These are phyloP conservation scores for Stratiolaelaps scimitus DNA, from an alignment of 1,140 invertebrate genomes.

Conservation along the genomic window DNA sequence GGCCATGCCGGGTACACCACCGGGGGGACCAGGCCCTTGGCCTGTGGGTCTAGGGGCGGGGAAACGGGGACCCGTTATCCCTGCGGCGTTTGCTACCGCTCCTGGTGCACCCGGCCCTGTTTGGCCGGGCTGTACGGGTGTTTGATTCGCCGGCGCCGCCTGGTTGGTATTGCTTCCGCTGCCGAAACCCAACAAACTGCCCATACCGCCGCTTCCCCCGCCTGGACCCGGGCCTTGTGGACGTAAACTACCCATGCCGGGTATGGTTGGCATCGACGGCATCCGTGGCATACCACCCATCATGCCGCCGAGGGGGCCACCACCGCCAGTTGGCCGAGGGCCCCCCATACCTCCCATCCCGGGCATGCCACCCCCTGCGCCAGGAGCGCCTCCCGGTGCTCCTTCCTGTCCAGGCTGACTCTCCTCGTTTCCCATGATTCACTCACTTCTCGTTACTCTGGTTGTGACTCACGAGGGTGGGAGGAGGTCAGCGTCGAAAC, in stretches of 20 bases:
- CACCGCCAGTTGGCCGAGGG: constrained; percentile 31
- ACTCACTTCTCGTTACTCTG: background rate
- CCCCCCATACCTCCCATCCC: constrained; percentile 29
- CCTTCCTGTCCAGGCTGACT: constrained; percentile 33
- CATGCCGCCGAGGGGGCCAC: constrained; percentile 24
- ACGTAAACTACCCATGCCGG: constrained; percentile 23
- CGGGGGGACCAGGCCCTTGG: constrained; percentile 30
- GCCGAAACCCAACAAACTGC: constrained; percentile 12
- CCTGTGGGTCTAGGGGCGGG: constrained; percentile 23
- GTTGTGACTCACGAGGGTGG: background rate
- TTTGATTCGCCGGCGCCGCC: no score
- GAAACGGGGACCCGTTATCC: constrained; percentile 8
- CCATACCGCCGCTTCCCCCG: constrained; percentile 31
- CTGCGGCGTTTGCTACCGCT: no score
- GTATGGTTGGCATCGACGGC: constrained; percentile 26
- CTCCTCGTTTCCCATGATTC: constrained; percentile 34
- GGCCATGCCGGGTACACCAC: background rate
- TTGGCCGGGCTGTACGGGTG: no score
- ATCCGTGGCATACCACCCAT: constrained; percentile 28
- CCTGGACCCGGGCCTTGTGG: constrained; percentile 17
- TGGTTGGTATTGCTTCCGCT: background rate
- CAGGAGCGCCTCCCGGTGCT: constrained; percentile 17
- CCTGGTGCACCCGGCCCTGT: no score
- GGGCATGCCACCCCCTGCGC: background rate
- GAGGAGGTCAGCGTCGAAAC: background rate